Evolutionary conservation across 2,113 vertebrate genomes (phyloP).

Genomic region (Melanocharis versteri): DNA sequence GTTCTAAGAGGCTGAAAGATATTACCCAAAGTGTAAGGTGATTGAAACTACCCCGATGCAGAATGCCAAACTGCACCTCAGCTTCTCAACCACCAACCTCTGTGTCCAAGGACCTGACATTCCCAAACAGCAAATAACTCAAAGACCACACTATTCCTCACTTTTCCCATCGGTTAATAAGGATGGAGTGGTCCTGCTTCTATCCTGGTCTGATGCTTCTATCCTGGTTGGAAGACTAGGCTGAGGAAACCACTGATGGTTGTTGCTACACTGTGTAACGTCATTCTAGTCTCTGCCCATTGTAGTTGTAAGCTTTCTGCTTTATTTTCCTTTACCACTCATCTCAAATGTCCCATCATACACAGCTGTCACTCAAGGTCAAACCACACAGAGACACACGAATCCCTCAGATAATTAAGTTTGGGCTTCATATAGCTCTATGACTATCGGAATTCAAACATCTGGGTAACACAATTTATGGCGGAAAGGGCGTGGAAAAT

Average conservation of each 20-base stretch:
- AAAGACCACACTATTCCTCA: not conserved
- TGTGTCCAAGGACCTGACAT: not conserved
- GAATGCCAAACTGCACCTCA: not conserved
- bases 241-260: not conserved
- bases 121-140: not conserved
- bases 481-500: not conserved
- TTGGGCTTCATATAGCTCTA: not conserved
- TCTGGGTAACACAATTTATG: not conserved
- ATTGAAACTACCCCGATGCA: not conserved
- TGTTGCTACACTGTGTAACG: not conserved
- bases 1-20: not conserved
- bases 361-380: not conserved
- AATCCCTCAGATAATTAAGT: not conserved
- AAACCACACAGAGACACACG: not conserved
- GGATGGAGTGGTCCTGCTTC: not conserved
- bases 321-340: not conserved
- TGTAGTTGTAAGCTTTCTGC: not conserved
- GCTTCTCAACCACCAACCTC: not conserved
- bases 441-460: not conserved
- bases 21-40: not conserved
- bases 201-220: not conserved
- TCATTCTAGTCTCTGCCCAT: not conserved
- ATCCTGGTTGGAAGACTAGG: not conserved
- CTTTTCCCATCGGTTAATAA: not conserved
- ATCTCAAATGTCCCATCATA: not conserved